Base-by-base conservation (phyloP, 2,888 invertebrate genomes). In the Sturmia bella region DNA sequence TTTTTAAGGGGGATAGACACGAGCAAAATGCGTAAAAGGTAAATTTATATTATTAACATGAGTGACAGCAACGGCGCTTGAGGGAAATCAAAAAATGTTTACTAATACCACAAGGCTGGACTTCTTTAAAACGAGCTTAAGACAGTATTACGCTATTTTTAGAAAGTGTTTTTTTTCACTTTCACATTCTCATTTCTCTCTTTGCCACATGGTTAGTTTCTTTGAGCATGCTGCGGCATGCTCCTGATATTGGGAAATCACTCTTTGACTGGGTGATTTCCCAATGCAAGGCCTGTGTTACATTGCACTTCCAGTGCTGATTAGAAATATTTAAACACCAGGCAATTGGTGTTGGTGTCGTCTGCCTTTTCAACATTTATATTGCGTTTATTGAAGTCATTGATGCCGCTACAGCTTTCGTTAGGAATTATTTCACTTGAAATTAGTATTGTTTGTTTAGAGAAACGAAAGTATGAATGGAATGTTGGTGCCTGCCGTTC, bases 261-360 rank as follows among this genome's bases (percentile, higher is more conserved):
- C n/a, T n/a, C 13, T 74, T 82, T 82, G 77, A 64, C 74, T 78
- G 74, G 32, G 59, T 59, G 74, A 70, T 78, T 82, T 48, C 41
- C 2, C 21, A 77, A 77, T 59, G 73, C 73, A 59, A 52, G 59
- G 45, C 73, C 68, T 37, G 64, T 32, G 74, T 78, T 74, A 78
- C 32, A 6, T 32, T 48, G 69, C 74, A 69, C 64, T 69, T 69
- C 77, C 69, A 64, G 70, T 82, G 70, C 74, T 74, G 78, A 82
- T 82, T 78, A 82, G 59, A 82, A 78, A 82, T 82, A 74, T 70
- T 70, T 82, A 74, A 78, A 69, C 73, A 82, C n/a, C n/a, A n/a
- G n/a, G 57, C 77, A 82, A 81, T 76, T 82, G 76, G 54, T 77
- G 59, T 43, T 64, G 17, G 61, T 41, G 17, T 17, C 61, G 19